These are phyloP conservation scores for Setipinna tenuifilis DNA, from an alignment of 2,797 vertebrate species.

Conservation along the genomic window DNA sequence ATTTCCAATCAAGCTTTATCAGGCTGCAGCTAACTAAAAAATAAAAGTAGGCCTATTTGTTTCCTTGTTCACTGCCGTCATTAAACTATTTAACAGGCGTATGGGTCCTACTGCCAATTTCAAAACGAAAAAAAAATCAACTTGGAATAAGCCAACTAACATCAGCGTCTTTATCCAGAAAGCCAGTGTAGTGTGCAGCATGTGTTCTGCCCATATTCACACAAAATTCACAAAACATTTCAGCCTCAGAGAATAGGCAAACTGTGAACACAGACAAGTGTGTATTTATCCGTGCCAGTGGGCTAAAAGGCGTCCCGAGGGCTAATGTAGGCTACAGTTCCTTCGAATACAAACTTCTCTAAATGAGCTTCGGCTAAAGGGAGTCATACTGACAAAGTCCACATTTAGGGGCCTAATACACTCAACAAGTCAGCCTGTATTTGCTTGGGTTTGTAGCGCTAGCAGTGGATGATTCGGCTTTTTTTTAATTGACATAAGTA, in stretches of 20 bases:
- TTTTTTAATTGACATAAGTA: neutral
- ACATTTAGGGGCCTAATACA: neutral
- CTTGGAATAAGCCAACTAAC: neutral
- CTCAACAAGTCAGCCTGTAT: neutral
- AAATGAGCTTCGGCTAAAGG: neutral
- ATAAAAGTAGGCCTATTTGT: neutral
- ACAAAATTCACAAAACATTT: neutral
- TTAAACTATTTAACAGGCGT: neutral
- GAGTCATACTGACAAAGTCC: neutral
- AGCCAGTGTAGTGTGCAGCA: neutral
- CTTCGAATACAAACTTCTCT: neutral
- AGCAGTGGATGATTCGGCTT: neutral
- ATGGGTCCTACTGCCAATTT: neutral
- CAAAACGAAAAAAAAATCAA: neutral
- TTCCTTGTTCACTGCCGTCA: neutral
- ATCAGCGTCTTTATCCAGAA: neutral
- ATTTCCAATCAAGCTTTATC: neutral
- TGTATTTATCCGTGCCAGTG: neutral
- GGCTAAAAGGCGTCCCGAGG: neutral
- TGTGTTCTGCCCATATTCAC: neutral
- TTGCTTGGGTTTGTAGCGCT: neutral
- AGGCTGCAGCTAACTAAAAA: neutral
- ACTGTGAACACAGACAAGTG: neutral
- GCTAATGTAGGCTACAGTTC: neutral
- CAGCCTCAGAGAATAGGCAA: neutral